These are phyloP conservation scores for Cephus sareptanus DNA, from an alignment of 2,888 invertebrate species.

Conservation along the genomic window DNA sequence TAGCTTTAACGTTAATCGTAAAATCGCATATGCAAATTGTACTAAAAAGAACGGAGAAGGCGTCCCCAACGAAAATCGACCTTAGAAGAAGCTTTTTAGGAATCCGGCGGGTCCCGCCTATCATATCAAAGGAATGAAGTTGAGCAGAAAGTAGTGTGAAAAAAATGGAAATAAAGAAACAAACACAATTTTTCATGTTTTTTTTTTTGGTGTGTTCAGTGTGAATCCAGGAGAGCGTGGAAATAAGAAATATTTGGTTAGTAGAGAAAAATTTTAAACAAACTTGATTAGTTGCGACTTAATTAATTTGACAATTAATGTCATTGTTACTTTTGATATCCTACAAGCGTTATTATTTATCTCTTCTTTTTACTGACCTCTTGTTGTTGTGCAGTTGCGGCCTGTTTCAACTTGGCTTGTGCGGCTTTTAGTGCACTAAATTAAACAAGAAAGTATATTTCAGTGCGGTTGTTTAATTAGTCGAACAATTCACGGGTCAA, in stretches of 20 bases:
- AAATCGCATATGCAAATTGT: slow-evolving; percentile 54
- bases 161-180: too few species aligned
- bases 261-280: slow-evolving; percentile 14
- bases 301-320: too few species aligned
- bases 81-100: slow-evolving; percentile 95
- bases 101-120: slow-evolving; percentile 94
- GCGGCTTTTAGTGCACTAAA: slow-evolving; percentile 88
- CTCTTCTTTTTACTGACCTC: slow-evolving; percentile 70
- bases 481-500: neutral
- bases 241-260: slow-evolving; percentile 27
- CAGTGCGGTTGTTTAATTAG: neutral
- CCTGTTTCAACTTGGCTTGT: slow-evolving; percentile 85
- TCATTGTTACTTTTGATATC: too few species aligned
- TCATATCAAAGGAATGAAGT: too few species aligned
- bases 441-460: slow-evolving; percentile 46
- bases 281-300: slow-evolving; percentile 24
- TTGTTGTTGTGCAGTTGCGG: slow-evolving; percentile 80
- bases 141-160: too few species aligned
- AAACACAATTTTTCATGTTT: neutral
- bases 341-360: neutral
- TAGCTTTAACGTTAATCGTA: neutral
- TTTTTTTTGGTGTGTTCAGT: neutral
- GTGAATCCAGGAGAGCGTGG: slow-evolving; percentile 36
- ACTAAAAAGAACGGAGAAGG: slow-evolving; percentile 62
- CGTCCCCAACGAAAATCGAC: slow-evolving; percentile 56